Conservation (phyloP, 2,113 vertebrate species). For the Platycercus adscitus region DNA sequence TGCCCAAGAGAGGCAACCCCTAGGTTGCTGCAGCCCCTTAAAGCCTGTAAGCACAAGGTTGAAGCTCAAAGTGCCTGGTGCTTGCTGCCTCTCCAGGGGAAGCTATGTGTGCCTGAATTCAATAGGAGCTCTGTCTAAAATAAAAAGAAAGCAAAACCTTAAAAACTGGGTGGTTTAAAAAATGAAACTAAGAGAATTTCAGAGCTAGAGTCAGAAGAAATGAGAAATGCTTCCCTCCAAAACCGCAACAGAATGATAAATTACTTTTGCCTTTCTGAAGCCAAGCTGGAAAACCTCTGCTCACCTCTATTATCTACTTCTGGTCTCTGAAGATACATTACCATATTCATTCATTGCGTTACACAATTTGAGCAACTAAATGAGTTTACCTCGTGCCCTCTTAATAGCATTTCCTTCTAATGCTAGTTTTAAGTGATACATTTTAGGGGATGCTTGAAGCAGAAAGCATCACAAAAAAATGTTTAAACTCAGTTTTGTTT, state of each 20-base stretch:
- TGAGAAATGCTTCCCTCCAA: conserved; percentile 72
- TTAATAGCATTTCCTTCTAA: conserved; percentile 81
- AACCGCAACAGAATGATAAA: conserved; percentile 78
- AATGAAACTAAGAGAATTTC: conserved; percentile 46
- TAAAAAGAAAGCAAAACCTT: background rate
- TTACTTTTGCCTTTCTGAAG: conserved; percentile 77
- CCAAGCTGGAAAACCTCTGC: conserved; percentile 74
- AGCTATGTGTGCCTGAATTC: background rate
- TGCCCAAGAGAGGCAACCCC: background rate
- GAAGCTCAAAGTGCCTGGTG: background rate
- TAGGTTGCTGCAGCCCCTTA: background rate
- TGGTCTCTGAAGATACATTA: conserved; percentile 81
- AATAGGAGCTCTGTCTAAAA: background rate
- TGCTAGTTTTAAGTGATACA: conserved; percentile 72
- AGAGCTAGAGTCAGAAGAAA: conserved; percentile 51
- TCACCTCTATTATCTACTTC: conserved; percentile 82
- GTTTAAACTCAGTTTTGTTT: conserved; percentile 79
- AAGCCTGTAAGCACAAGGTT: background rate
- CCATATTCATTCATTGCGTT: conserved; percentile 82
- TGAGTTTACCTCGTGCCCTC: conserved; percentile 78
- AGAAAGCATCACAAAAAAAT: conserved; percentile 74
- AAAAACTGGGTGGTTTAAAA: background rate
- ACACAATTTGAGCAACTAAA: conserved; percentile 78
- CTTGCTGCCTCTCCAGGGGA: background rate
- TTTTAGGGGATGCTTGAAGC: conserved; percentile 66